These are phyloP conservation scores for Argyra leucocephala DNA, from an alignment of 2,888 invertebrate species.

Conservation along the genomic window DNA sequence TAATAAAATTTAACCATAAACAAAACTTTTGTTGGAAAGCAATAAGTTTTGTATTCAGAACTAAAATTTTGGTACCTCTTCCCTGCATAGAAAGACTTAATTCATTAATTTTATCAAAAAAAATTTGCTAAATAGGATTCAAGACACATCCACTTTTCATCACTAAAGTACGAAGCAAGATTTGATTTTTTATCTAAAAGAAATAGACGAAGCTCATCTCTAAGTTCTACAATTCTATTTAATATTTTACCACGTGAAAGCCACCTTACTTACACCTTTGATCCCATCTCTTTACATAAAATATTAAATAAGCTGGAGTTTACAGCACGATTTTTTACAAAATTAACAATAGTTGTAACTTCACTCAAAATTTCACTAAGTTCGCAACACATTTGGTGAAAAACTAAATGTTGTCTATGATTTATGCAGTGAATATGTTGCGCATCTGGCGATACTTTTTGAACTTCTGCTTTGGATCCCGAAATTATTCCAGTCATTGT, in stretches of 20 bases:
- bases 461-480: slow-evolving; percentile 9
- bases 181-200: slow-evolving; percentile 10
- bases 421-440: slow-evolving; percentile 13
- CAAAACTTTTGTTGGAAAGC: neutral
- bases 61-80: neutral
- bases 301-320: slow-evolving; percentile 7
- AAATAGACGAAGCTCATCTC: slow-evolving; percentile 9
- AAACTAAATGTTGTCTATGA: slow-evolving; percentile 15
- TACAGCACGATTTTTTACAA: slow-evolving; percentile 11
- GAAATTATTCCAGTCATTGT: slow-evolving; percentile 8
- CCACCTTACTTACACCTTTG: slow-evolving; percentile 6
- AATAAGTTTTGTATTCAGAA: neutral
- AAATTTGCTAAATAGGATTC: slow-evolving; percentile 10
- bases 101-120: slow-evolving; percentile 10
- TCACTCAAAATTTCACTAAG: slow-evolving; percentile 9
- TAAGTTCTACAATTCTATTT: slow-evolving; percentile 10
- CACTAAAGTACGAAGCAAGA: slow-evolving; percentile 10
- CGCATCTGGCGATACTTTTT: no score
- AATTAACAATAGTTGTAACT: slow-evolving; percentile 11
- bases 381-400: slow-evolving; percentile 13
- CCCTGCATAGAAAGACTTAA: slow-evolving; percentile 3
- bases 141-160: neutral
- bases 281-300: slow-evolving; percentile 7
- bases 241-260: slow-evolving; percentile 7
- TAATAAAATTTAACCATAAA: neutral